Conservation (phyloP, 2,113 vertebrate species). For the Xenopus laevis region DNA sequence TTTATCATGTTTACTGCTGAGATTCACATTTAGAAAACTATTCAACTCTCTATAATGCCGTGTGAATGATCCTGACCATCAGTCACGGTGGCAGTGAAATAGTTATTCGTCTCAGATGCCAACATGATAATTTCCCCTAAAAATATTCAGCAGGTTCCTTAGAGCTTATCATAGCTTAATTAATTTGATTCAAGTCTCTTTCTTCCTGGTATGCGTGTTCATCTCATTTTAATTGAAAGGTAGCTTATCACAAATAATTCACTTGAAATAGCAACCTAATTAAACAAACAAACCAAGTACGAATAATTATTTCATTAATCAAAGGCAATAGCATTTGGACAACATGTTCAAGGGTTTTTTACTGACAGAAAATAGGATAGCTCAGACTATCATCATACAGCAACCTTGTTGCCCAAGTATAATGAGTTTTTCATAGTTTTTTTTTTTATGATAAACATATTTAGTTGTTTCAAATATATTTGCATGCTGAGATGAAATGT, state of each 20-base stretch:
- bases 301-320: conserved; percentile 25
- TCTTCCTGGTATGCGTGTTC: conserved; percentile 15
- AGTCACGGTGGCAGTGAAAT: background rate
- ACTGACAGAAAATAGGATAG: background rate
- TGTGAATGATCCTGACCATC: background rate
- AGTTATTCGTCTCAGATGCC: conserved; percentile 5
- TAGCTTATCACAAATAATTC: conserved; percentile 30
- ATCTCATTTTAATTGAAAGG: conserved; percentile 38
- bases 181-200: conserved; percentile 1
- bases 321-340: conserved; percentile 19
- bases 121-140: conserved; percentile 4
- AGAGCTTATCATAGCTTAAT: conserved; percentile 1
- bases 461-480: too few relatives aligned
- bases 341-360: background rate
- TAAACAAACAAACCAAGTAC: conserved; percentile 30
- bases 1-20: too few relatives aligned
- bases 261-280: conserved; percentile 34
- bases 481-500: too few relatives aligned
- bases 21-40: too few relatives aligned
- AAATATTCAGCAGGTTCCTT: background rate
- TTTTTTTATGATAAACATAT: conserved; percentile 1
- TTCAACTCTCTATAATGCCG: too few relatives aligned
- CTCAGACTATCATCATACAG: background rate
- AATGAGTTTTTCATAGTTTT: background rate
- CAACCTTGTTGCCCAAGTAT: background rate